phyloP scores from a whole-genome alignment of 92 coral and sea anemone species.

The Heliopora coerulea region DNA sequence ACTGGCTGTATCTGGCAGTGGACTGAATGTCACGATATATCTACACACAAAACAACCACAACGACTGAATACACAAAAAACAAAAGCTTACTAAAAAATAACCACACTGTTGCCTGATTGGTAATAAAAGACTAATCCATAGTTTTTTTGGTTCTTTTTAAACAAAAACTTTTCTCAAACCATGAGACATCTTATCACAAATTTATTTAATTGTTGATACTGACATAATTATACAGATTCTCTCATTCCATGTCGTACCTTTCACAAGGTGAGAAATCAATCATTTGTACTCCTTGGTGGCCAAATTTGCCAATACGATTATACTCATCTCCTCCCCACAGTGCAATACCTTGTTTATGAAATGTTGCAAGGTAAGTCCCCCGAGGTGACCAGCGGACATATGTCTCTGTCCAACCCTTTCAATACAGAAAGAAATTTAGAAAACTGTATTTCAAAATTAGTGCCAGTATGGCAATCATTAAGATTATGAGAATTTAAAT shows the following conservation, averaged over 20 bases:
- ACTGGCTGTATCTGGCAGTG: constrained; percentile 80
- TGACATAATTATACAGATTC: too few species aligned
- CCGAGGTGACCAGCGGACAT: constrained; percentile 90
- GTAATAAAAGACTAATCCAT: too few species aligned
- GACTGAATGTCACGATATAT: constrained; percentile 95
- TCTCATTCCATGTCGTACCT: too few species aligned
- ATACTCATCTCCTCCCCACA: constrained; percentile 98
- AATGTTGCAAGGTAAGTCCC: constrained; percentile 95
- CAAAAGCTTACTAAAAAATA: too few species aligned
- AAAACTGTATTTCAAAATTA: too few species aligned
- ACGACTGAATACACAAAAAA: constrained; percentile 14
- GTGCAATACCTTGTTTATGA: constrained; percentile 93
- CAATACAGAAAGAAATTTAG: not conserved
- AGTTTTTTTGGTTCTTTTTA: too few species aligned
- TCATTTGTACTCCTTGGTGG: constrained; percentile 95
- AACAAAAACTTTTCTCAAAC: too few species aligned
- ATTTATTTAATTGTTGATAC: too few species aligned
- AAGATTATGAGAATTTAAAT: too few species aligned
- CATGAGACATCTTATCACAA: too few species aligned
- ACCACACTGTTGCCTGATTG: too few species aligned
- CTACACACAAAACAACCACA: constrained; percentile 41
- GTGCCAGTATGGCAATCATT: too few species aligned
- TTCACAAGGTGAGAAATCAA: constrained; percentile 99
- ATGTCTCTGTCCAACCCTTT: constrained; percentile 97
- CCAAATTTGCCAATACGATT: constrained; percentile 84